Evolutionary conservation across 2,113 vertebrate genomes (phyloP), one percentile per base, ranked within the genome.

Genomic region (Brachyhypopomus occidentalis): DNA sequence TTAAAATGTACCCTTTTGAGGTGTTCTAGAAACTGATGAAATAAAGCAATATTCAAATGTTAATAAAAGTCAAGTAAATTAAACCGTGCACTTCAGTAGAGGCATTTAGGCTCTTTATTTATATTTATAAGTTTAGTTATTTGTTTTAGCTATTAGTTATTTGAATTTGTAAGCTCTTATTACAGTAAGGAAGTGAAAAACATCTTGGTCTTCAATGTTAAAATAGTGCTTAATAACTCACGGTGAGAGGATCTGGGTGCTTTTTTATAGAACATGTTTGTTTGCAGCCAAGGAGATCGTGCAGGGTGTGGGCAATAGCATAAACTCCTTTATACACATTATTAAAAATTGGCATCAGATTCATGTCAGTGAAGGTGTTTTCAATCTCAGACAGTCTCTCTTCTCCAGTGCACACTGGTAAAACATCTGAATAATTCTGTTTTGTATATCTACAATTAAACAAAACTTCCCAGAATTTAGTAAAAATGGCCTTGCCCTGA

Each of bases 21-120:
- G 19, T 93, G 89, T 69, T 91, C 90, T 4, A 93, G 77, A 34
- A 93, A 85, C 92, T 94, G 22, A 19, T 23, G 25, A 71, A 38
- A 77, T 2, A 86, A 2, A 84, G 11, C 30, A 30, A 30, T 30
- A 30, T 36, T 55, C 7, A 23, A 55, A 7, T 20, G 22, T 41
- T 22, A 12, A 22, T 56, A 55, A 11, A 4, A 3, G 58, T 4
- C 23, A 34, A 56, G 9, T 1, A 23, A 62, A 64, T 41, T n/a
- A 58, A 58, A 58, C 1, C 14, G 56, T 58, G 11, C 20, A 58
- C 16, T 58, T 16, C 16, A 17, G 20, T 19, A 58, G 12, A 5
- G 56, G 11, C 56, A 17, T 58, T 19, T 19, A 12, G 16, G 56
- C 56, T 58, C 20, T 2, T 5, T 58, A 19, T 63, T 27, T 63